phyloP scores from a whole-genome alignment of 1,140 invertebrate species.

The Pseudomyrmex dendroicus region DNA sequence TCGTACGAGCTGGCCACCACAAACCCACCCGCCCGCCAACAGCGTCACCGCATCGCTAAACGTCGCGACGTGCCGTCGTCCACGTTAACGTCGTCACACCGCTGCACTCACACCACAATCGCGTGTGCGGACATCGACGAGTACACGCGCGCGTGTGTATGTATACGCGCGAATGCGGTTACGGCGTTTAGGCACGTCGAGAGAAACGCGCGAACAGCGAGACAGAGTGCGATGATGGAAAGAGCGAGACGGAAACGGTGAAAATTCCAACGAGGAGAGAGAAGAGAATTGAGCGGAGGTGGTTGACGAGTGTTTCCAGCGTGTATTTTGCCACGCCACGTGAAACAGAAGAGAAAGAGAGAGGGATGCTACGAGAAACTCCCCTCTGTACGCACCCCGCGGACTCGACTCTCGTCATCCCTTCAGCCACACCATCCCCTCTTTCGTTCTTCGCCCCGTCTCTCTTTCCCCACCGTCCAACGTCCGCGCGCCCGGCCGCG shows the following conservation, averaged over 20 bases:
- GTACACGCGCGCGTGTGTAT: slow-evolving; percentile 31
- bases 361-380: background rate
- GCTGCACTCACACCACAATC: slow-evolving; percentile 1
- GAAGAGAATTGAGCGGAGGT: slow-evolving; percentile 11
- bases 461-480: slow-evolving; percentile 12
- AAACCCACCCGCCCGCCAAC: background rate
- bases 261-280: slow-evolving; percentile 26
- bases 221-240: background rate
- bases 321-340: slow-evolving; percentile 30
- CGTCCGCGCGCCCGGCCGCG: slow-evolving; percentile 24
- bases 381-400: background rate
- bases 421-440: slow-evolving; percentile 26
- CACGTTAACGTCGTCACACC: background rate
- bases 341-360: slow-evolving; percentile 17
- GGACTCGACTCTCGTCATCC: slow-evolving; percentile 21
- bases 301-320: slow-evolving; percentile 51
- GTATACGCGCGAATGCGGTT: slow-evolving; percentile 25
- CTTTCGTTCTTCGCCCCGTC: slow-evolving; percentile 36
- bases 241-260: background rate
- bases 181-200: slow-evolving; percentile 31
- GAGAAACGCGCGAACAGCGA: slow-evolving; percentile 10
- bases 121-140: slow-evolving; percentile 9
- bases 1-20: background rate
- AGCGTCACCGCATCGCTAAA: slow-evolving; percentile 42
- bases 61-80: slow-evolving; percentile 44